Evolutionary conservation across 2,888 invertebrate genomes (phyloP), one percentile per base, ranked within the genome.

Genomic region (Acanthosepion pharaonis): DNA sequence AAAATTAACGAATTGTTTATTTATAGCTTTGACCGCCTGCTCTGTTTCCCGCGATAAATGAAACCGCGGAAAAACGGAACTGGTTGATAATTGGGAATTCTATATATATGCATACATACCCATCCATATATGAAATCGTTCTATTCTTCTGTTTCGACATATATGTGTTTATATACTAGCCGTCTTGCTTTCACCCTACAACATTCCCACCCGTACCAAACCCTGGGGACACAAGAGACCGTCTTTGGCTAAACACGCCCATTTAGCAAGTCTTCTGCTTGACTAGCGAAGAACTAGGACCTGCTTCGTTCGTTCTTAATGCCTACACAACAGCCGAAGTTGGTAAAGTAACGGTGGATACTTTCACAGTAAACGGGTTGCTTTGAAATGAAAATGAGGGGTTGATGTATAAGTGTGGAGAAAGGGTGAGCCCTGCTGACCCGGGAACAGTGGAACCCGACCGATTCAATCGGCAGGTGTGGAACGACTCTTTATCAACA

Each of bases 181-280:
- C n/a, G 9, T 78, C n/a, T 78, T n/a, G 18, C 33, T 11, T 78
- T 78, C 78, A 78, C n/a, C n/a, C 78, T 33, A 15, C 11, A 9
- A 4, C 78, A 78, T 28, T 78, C n/a, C 9, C n/a, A n/a, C n/a
- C n/a, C n/a, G n/a, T n/a, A 78, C 78, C n/a, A 3, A 78, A 78
- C n/a, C 78, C 78, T 78, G 15, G 3, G 78, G 78, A n/a, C n/a
- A 78, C 78, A 78, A 78, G n/a, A 33, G n/a, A n/a, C 78, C 78
- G 78, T 78, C 78, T 78, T 78, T 78, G n/a, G 78, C 78, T n/a
- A n/a, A 78, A 78, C 78, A 78, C 78, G 78, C 78, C 78, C 78
- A 78, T 78, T 78, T n/a, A n/a, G 78, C n/a, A 78, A 78, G 78
- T 78, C 78, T 78, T 78, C 78, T 78, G 78, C 78, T n/a, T 78